These are phyloP conservation scores for Drosophila quinaria DNA, from an alignment of 2,888 invertebrate genomes.

Conservation along the genomic window DNA sequence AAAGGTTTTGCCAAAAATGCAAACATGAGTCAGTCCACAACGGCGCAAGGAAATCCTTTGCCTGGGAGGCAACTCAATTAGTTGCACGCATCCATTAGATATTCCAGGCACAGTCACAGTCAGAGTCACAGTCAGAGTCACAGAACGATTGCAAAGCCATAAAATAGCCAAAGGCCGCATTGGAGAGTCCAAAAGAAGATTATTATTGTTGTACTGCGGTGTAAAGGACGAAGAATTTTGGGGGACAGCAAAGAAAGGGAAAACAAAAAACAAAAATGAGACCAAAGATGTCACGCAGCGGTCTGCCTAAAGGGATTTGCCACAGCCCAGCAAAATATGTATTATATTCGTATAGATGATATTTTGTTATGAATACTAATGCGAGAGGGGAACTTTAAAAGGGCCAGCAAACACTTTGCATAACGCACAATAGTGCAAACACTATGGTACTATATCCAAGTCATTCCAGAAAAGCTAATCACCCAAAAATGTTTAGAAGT, in stretches of 20 bases:
- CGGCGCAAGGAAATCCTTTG: conserved; percentile 46
- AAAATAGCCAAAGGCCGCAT: conserved; percentile 77
- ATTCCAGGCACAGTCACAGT: conserved; percentile 73
- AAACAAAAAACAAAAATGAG: conserved; percentile 61
- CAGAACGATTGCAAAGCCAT: conserved; percentile 79
- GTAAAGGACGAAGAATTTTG: conserved; percentile 15
- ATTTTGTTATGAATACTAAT: conserved; percentile 84
- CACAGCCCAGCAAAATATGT: conserved; percentile 50
- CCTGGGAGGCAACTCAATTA: conserved; percentile 71
- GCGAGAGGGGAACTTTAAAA: conserved; percentile 26
- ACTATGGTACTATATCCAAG: background rate
- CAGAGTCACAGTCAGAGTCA: conserved; percentile 64
- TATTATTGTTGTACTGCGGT: conserved; percentile 37
- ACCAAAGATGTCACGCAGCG: conserved; percentile 74
- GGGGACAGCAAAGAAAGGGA: background rate
- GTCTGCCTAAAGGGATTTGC: conserved; percentile 68
- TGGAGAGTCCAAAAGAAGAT: conserved; percentile 58
- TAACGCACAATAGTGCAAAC: conserved; percentile 38
- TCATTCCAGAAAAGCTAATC: background rate
- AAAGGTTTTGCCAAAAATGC: conserved; percentile 50
- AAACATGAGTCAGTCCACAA: conserved; percentile 40
- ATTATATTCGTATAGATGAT: conserved; percentile 66
- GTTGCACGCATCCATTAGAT: conserved; percentile 78
- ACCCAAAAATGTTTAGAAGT: background rate
- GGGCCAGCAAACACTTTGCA: conserved; percentile 42